phyloP scores from a whole-genome alignment of 2,113 vertebrate genomes.

The Mirounga angustirostris region DNA sequence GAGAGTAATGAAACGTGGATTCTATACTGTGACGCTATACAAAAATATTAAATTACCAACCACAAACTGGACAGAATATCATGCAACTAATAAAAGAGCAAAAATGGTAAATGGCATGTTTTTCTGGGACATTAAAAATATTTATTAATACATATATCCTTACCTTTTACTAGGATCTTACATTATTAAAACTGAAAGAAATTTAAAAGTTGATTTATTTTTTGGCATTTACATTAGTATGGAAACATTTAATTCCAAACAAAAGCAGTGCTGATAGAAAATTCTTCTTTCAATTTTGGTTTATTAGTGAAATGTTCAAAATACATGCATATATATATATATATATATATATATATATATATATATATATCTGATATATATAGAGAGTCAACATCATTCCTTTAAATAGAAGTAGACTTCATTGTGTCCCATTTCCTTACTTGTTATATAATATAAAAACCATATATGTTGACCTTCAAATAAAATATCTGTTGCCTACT shows the following conservation, averaged over 20 bases:
- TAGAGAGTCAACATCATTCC: slow-evolving; percentile 38
- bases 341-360: not conserved
- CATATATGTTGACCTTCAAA: slow-evolving; percentile 39
- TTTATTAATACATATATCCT: slow-evolving; percentile 72
- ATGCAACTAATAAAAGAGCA: slow-evolving; percentile 70
- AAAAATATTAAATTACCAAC: slow-evolving; percentile 69
- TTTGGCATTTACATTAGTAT: slow-evolving; percentile 65
- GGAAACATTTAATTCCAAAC: slow-evolving; percentile 75
- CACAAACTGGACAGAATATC: slow-evolving; percentile 66
- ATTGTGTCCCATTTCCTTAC: slow-evolving; percentile 52
- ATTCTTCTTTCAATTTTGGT: slow-evolving; percentile 67
- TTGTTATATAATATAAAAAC: slow-evolving; percentile 60
- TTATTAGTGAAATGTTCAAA: slow-evolving; percentile 58
- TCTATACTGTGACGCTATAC: slow-evolving; percentile 53
- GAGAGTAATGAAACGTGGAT: slow-evolving; percentile 35
- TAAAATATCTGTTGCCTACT: slow-evolving; percentile 33
- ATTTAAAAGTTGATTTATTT: slow-evolving; percentile 79
- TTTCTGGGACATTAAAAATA: slow-evolving; percentile 71
- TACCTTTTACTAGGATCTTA: slow-evolving; percentile 82
- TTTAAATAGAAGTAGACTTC: slow-evolving; percentile 54
- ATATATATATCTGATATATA: not conserved
- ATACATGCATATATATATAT: not conserved
- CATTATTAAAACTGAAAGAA: slow-evolving; percentile 83
- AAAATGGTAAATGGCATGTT: slow-evolving; percentile 69
- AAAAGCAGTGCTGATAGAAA: slow-evolving; percentile 66